Base-by-base conservation (phyloP, 2,113 vertebrate genomes). In the human (Homo sapiens) region DNA sequence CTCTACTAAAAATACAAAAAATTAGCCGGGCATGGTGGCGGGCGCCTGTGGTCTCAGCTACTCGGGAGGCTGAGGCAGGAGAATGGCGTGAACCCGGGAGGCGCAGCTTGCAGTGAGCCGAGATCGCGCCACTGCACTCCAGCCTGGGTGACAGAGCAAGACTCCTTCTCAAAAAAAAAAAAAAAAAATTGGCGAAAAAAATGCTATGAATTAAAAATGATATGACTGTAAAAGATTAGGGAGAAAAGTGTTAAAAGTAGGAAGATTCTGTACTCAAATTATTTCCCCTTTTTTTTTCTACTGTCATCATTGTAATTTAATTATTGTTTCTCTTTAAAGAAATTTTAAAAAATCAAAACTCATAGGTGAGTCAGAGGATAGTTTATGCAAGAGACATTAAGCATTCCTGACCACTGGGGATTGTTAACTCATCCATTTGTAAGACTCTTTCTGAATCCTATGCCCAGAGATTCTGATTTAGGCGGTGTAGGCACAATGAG, bases 221-320 rank as follows among this genome's bases (percentile, higher is more conserved):
- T 23, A 66, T 43, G 25, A 50, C 11, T 72, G 0, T 38, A 55
- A 88, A 96, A 78, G 4, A 61, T 57, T 57, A 10, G 48, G 20
- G 20, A 86, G 59, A 50, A 94, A 89, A 84, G 11, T 89, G 18
- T 84, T 86, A 64, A 93, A 95, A 93, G 8, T n/a, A 89, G 50
- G 50, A 70, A 94, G 20, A 66, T 23, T 81, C n/a, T 32, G 5
- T 8, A 30, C 6, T 66, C 7, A 40, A 38, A 43, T 85, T 84
- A 61, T 68, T 68, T 92, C 30, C 73, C 2, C 6, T 30, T 45
- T 4, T 52, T 57, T 4, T 75, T 90, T 35, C 43, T 93, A 18
- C 27, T 93, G 4, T 40, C 76, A 3, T 52, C 32, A 38, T 22
- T 73, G 18, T 66, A 66, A 83, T 75, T 88, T 66, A 75, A 88